phyloP scores from a whole-genome alignment of 2,113 vertebrate species.

The Silurus meridionalis region DNA sequence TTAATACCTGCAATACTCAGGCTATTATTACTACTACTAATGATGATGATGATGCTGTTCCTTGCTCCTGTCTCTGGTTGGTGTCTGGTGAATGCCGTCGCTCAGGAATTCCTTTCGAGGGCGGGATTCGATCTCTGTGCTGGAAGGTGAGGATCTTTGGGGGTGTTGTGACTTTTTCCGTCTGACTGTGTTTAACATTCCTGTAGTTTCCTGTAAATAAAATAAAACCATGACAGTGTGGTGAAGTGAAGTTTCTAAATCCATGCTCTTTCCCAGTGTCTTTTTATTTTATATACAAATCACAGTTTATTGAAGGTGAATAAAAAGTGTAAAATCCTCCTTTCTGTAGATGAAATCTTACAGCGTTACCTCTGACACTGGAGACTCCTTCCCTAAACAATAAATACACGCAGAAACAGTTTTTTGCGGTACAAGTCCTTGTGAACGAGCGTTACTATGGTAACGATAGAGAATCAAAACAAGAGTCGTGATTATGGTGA shows the following conservation, averaged over 20 bases:
- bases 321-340: background rate
- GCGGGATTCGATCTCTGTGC: slow-evolving; percentile 90
- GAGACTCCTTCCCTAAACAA: background rate
- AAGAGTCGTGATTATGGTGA: too few relatives aligned
- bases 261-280: background rate
- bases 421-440: background rate
- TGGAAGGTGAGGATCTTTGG: slow-evolving; percentile 87
- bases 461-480: background rate
- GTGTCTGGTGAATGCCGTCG: background rate
- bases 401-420: background rate
- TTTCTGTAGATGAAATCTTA: background rate
- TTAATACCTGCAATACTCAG: too few relatives aligned
- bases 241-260: background rate
- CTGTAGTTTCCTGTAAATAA: background rate
- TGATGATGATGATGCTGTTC: background rate
- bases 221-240: background rate
- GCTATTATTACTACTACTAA: too few relatives aligned
- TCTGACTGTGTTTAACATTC: background rate
- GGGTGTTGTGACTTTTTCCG: background rate
- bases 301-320: background rate
- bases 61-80: background rate
- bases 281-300: background rate
- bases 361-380: background rate
- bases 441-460: background rate
- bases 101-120: slow-evolving; percentile 93